Evolutionary conservation across 1,140 invertebrate species (phyloP), one percentile per base, ranked within the genome.

Genomic region (Vollenhovia emeryi): DNA sequence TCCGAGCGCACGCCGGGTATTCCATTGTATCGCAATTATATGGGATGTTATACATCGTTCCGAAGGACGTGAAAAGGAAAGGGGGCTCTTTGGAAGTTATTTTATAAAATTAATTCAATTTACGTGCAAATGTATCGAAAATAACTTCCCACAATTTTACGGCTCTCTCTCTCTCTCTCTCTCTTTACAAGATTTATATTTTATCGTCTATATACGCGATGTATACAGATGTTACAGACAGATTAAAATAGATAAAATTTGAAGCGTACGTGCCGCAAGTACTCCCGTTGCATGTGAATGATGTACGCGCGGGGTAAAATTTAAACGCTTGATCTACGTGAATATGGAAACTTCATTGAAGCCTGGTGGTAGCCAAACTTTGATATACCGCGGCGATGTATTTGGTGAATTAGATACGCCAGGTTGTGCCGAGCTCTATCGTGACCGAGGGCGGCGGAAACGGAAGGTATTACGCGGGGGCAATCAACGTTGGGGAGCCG

Each of bases 331-430:
- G 78, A 71, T 80, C 64, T 80, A 68, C 33, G 21, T 43, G 64
- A 71, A 71, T 79, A 55, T 71, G 64, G 64, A 71, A 80, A 71
- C 78, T 80, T 71, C 48, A 80, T 80, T 80, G 62, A 68, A 69
- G 76, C 62, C 40, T 55, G 76, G 52, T 69, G 62, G 33, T 52
- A 36, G 40, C 33, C 24, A 80, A 80, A 80, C 48, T 80, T 69
- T 69, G 78, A 80, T 80, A 80, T 57, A 80, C 78, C 21, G 33
- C 21, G 60, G 24, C 48, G 64, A 69, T 80, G 68, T 80, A 71
- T 80, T 80, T 80, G 64, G 24, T 55, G 64, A 80, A 80, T 80
- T 55, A 64, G 64, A 71, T 80, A 80, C 43, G 48, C 33, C 64
- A 36, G 62, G 62, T 80, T 40, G 75, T 69, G 75, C 75, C 27